A percentile compares a stretch with the other conserved stretches of the same genome.
Conservation (phyloP, 1,140 invertebrate genomes). For the Aphidius ervi region DNA sequence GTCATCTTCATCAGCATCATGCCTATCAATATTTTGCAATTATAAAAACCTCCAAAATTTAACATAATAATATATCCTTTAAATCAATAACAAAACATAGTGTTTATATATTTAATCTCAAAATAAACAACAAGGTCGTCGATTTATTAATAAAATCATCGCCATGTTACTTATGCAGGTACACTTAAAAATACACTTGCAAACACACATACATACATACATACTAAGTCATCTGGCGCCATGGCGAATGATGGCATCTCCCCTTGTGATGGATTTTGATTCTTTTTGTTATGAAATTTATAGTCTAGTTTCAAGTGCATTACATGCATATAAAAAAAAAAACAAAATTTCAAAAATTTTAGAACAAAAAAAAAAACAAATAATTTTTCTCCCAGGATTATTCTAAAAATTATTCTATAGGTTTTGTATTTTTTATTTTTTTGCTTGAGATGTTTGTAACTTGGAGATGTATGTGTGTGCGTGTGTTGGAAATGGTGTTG, state of each 20-base stretch:
- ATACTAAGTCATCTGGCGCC: conserved; percentile 20
- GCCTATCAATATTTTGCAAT: too few relatives aligned
- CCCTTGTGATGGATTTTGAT: conserved; percentile 19
- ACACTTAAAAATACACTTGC: background rate
- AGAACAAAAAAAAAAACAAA: background rate
- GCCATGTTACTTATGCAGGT: too few relatives aligned
- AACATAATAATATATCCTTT: too few relatives aligned
- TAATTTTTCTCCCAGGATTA: background rate
- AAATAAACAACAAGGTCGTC: too few relatives aligned
- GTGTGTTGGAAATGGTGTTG: conserved; percentile 6
- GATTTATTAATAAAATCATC: too few relatives aligned
- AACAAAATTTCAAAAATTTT: background rate
- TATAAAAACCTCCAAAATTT: too few relatives aligned
- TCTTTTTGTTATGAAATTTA: conserved; percentile 3
- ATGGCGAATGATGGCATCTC: conserved; percentile 25
- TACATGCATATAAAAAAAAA: background rate
- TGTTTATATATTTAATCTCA: too few relatives aligned
- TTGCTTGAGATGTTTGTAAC: background rate
- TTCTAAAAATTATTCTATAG: background rate
- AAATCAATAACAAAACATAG: too few relatives aligned
- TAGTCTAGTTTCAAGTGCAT: conserved; percentile 23
- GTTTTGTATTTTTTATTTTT: conserved; percentile 2
- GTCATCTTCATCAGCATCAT: too few relatives aligned
- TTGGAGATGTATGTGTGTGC: background rate
- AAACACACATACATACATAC: conserved; percentile 11